Conservation (phyloP, 2,797 vertebrate species). For the Danio tinwini region DNA sequence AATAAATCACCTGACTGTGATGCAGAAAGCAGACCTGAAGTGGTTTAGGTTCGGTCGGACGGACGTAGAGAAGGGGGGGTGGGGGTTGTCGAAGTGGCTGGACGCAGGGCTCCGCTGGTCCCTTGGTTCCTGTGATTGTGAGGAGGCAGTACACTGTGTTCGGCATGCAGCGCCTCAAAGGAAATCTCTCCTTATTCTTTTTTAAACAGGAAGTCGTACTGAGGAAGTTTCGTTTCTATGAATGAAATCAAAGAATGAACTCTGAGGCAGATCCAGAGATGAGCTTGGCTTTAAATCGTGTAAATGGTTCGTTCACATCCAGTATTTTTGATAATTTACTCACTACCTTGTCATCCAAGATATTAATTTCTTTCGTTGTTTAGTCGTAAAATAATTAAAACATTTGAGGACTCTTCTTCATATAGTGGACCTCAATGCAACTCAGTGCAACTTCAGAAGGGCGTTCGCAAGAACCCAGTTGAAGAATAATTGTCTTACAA, state of each 20-base stretch:
- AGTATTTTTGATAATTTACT: no score
- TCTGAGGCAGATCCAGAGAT: not conserved
- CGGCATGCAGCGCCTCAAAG: constrained; percentile 72
- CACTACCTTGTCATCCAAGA: no score
- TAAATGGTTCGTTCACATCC: not conserved
- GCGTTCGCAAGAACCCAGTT: no score
- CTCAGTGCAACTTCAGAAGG: no score
- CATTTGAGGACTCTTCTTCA: no score
- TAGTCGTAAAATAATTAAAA: no score
- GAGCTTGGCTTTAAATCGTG: constrained; percentile 1
- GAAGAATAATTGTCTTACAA: no score
- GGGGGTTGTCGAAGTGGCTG: constrained; percentile 38
- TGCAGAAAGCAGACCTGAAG: constrained; percentile 75
- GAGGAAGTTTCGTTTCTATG: constrained; percentile 71
- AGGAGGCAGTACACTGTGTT: constrained; percentile 77
- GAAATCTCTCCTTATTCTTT: constrained; percentile 78
- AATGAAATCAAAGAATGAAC: constrained; percentile 53
- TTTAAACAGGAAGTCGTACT: constrained; percentile 81
- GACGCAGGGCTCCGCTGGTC: constrained; percentile 70
- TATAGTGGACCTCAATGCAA: no score
- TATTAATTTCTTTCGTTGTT: no score
- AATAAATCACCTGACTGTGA: constrained; percentile 72
- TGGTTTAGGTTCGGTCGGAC: constrained; percentile 20
- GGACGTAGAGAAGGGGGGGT: constrained; percentile 22
- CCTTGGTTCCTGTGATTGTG: constrained; percentile 84